These are phyloP conservation scores for Sylvia borin DNA, from an alignment of 2,797 vertebrate species.

Conservation along the genomic window DNA sequence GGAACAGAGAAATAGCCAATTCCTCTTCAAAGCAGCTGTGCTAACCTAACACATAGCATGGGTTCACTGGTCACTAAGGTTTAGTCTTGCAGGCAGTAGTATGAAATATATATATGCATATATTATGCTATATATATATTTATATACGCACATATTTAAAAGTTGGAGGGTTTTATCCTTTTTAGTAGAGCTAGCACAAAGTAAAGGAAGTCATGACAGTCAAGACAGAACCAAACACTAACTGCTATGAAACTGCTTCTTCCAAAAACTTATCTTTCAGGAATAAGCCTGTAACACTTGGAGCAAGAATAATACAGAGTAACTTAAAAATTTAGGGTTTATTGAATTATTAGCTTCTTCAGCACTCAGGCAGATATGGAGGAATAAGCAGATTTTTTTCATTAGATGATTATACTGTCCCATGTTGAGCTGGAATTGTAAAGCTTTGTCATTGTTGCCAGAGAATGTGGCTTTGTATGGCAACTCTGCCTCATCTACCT, in stretches of 20 bases:
- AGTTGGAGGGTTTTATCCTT: not conserved
- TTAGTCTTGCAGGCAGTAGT: not conserved
- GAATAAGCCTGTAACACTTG: not conserved
- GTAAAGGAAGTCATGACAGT: not conserved
- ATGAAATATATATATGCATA: not conserved
- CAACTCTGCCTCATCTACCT: not conserved
- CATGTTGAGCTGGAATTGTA: not conserved
- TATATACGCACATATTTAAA: not conserved
- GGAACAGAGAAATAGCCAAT: not conserved
- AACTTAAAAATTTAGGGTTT: not conserved
- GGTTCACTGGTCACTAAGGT: not conserved
- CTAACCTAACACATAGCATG: accelerated
- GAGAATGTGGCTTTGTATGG: not conserved
- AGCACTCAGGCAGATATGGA: not conserved
- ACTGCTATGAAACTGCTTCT: not conserved
- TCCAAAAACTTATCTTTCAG: not conserved
- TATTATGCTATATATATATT: too few relatives aligned
- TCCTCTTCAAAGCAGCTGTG: not conserved
- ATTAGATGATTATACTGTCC: not conserved
- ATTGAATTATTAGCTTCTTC: not conserved
- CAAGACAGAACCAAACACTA: not conserved
- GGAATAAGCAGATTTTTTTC: not conserved
- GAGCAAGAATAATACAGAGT: not conserved
- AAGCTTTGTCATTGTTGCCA: not conserved
- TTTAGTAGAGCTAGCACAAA: not conserved